Evolutionary conservation across 2,888 invertebrate genomes (phyloP), one percentile per base, ranked within the genome.

Genomic region (Epicampocera succincta): DNA sequence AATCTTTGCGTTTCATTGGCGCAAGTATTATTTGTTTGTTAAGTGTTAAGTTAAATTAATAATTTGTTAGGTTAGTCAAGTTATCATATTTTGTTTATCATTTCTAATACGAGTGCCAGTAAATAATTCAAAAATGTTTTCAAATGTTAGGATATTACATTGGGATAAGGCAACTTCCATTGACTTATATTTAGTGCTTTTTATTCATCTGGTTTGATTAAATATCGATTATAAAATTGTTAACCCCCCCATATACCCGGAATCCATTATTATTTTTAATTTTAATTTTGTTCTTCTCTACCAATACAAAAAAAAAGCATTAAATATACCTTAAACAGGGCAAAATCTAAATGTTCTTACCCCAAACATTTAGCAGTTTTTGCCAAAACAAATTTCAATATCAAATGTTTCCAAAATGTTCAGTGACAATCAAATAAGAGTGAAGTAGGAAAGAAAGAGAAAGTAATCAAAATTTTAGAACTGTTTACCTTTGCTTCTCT

Each of bases 401-500:
- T 1, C 0, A 46, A 15, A 8, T 17, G 17, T 63, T 75, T 75
- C 56, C 15, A 19, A 73, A 65, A 21, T n/a, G n/a, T n/a, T 38
- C 13, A 15, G 13, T 38, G 46, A 61, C 50, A 68, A 33, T 38
- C 54, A 38, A n/a, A 33, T 13, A 56, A 3, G 44, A 58, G 54
- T 13, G 17, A 63, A 33, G 44, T 15, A 13, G 29, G 12, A 13
- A 54, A 72, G 38, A 79, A 25, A 50, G 33, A 33, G 33, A 33
- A 33, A 33, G 33, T 33, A 9, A 13, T 44, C 71, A 25, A 60
- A 71, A 44, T 66, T 66, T 58, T 77, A 12, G 61, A 38, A 69
- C 42, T 44, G 89, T 87, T 91, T 95, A 99, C 98, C 98, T 98
- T 98, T 88, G 98, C 98, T 93, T 99, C 99, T 85, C 98, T 94